A percentile compares a stretch with the other conserved stretches of the same genome.
Conservation (phyloP, 2,113 vertebrate genomes). For the Delphinapterus leucas region DNA sequence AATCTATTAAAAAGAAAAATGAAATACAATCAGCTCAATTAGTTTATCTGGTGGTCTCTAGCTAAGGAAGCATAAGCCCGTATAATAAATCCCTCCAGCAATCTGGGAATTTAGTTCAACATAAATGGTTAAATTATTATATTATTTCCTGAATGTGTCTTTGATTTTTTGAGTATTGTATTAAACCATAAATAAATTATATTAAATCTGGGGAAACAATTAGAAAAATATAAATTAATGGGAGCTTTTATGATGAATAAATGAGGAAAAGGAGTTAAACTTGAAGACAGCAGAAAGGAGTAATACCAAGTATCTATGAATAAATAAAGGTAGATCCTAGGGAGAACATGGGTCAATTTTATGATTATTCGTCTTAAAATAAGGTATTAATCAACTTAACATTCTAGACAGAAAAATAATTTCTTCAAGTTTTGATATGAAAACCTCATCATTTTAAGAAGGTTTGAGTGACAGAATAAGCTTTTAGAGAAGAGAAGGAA, state of each 20-base stretch:
- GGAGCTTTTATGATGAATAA: background rate
- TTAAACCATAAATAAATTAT: background rate
- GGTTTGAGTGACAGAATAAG: background rate
- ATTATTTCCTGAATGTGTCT: background rate
- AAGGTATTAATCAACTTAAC: background rate
- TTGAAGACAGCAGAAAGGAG: background rate
- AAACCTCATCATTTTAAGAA: background rate
- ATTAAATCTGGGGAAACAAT: background rate
- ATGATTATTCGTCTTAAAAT: background rate
- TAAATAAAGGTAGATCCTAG: background rate
- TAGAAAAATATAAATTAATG: slow-evolving; percentile 9
- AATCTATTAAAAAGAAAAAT: slow-evolving; percentile 23
- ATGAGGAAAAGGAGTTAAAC: background rate
- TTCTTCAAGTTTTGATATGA: background rate
- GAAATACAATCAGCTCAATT: slow-evolving; percentile 19
- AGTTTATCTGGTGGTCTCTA: background rate
- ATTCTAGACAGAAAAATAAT: slow-evolving; percentile 1
- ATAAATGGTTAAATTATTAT: background rate
- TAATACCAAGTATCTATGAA: background rate
- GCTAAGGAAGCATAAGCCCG: background rate
- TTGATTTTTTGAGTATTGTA: background rate
- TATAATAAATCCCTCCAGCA: background rate
- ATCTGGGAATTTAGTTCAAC: background rate
- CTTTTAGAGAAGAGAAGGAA: background rate
- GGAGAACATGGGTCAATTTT: background rate